Percentiles rank a stretch among this genome's conserved stretches.
Conservation (phyloP, 37 sponge, comb jelly and placozoan genomes). For the Agelas oroides region DNA sequence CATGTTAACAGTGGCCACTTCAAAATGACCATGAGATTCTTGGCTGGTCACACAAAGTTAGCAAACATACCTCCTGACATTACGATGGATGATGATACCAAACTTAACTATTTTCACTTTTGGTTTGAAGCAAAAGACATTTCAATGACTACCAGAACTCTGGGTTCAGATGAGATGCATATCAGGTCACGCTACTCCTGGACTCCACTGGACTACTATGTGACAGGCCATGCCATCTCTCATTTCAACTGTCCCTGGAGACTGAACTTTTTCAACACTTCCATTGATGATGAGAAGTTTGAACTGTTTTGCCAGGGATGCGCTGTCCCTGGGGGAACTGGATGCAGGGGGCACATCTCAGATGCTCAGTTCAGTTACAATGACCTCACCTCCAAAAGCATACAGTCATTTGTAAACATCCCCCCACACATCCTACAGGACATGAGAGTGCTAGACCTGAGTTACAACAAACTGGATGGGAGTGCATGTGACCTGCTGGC, state of each 20-base stretch:
- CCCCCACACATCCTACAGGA: background rate
- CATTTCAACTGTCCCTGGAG: constrained; percentile 16
- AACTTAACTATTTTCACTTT: background rate
- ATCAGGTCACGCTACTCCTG: background rate
- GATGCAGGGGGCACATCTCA: background rate
- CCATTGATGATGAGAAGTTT: constrained; percentile 9
- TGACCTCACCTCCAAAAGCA: background rate
- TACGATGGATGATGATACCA: too few species aligned
- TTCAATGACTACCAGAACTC: background rate
- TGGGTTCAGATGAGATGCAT: constrained; percentile 1
- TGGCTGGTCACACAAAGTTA: too few species aligned
- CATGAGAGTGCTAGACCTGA: background rate
- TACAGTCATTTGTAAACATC: background rate
- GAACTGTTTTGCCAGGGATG: constrained; percentile 5
- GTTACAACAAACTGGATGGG: background rate
- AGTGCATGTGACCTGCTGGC: constrained; percentile 15
- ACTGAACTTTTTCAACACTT: background rate
- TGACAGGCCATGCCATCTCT: background rate
- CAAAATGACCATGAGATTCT: too few species aligned
- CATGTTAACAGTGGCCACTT: too few species aligned
- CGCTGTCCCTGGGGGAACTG: background rate
- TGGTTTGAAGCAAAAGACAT: background rate
- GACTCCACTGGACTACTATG: constrained; percentile 11
- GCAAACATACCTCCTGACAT: too few species aligned
- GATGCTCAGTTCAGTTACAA: background rate